These are phyloP conservation scores for Eurytoma californica DNA, from an alignment of 2,888 invertebrate genomes.

Conservation along the genomic window DNA sequence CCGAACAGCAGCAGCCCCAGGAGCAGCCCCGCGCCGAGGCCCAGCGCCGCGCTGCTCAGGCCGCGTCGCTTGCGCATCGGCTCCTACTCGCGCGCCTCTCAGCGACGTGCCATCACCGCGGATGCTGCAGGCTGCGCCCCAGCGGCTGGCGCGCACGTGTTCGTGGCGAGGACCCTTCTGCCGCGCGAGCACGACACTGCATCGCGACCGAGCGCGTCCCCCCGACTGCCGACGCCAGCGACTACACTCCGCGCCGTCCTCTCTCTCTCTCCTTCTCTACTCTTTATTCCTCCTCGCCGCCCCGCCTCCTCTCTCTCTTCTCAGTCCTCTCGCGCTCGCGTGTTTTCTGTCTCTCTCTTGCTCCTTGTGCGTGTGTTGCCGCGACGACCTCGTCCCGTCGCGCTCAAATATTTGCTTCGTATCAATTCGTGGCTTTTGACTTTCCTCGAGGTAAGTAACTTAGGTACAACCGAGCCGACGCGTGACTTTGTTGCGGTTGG, in stretches of 20 bases:
- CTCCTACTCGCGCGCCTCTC: neutral
- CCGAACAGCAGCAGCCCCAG: constrained; percentile 73
- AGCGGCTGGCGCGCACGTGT: neutral
- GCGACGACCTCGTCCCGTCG: too few species aligned
- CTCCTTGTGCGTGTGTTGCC: too few species aligned
- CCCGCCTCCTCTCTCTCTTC: too few species aligned
- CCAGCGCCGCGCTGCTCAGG: constrained; percentile 75
- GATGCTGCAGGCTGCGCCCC: neutral
- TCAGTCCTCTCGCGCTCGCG: too few species aligned
- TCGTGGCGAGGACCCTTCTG: constrained; percentile 9
- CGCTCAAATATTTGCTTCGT: too few species aligned
- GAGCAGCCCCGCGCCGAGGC: constrained; percentile 78
- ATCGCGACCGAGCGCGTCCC: neutral
- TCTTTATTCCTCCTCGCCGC: too few species aligned
- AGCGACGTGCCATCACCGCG: constrained; percentile 1
- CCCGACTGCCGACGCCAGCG: too few species aligned
- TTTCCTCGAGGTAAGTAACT: neutral
- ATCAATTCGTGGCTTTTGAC: neutral
- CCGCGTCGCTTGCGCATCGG: constrained; percentile 74
- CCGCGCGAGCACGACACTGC: neutral
- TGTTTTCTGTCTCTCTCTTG: too few species aligned
- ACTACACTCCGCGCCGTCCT: neutral
- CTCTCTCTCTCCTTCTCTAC: neutral
- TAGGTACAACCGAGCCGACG: neutral
- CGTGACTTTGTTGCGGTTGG: too few species aligned